Conservation (phyloP, 2,888 invertebrate genomes). For the Brachypterus glaber region DNA sequence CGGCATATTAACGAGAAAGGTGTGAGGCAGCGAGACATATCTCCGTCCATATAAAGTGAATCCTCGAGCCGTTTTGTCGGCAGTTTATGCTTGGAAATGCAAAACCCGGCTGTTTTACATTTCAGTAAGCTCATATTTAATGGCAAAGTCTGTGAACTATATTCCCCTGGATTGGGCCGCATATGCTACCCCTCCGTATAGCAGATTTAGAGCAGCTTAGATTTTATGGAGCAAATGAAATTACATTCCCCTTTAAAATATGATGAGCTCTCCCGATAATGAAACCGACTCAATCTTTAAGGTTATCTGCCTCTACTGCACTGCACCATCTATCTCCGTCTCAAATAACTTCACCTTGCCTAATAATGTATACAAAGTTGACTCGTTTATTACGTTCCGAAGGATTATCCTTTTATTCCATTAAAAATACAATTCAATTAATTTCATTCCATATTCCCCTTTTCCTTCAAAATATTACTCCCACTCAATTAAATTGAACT, state of each 20-base stretch:
- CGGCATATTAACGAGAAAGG: constrained; percentile 35
- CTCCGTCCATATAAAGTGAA: constrained; percentile 40
- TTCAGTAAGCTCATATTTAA: constrained; percentile 46
- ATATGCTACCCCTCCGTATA: constrained; percentile 38
- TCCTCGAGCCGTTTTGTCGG: constrained; percentile 42
- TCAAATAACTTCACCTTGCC: constrained; percentile 9
- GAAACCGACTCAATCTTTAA: constrained; percentile 40
- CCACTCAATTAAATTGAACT: too few relatives aligned
- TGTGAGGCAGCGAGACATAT: constrained; percentile 28
- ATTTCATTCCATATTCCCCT: too few relatives aligned
- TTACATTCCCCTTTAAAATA: constrained; percentile 45
- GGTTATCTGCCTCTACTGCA: constrained; percentile 16
- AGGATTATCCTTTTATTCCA: too few relatives aligned
- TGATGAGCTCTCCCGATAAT: constrained; percentile 45
- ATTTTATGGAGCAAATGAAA: constrained; percentile 46
- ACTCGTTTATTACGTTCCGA: neutral
- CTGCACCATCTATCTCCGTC: constrained; percentile 18
- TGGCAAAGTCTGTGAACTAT: constrained; percentile 41
- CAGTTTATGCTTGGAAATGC: constrained; percentile 44
- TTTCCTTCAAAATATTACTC: too few relatives aligned
- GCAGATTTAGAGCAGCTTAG: constrained; percentile 43
- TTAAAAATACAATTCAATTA: too few relatives aligned
- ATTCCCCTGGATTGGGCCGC: constrained; percentile 35
- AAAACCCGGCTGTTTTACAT: constrained; percentile 45
- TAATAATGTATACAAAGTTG: constrained; percentile 3